phyloP scores from a whole-genome alignment of 2,113 vertebrate genomes.

The Ceuthmochares aereus region DNA sequence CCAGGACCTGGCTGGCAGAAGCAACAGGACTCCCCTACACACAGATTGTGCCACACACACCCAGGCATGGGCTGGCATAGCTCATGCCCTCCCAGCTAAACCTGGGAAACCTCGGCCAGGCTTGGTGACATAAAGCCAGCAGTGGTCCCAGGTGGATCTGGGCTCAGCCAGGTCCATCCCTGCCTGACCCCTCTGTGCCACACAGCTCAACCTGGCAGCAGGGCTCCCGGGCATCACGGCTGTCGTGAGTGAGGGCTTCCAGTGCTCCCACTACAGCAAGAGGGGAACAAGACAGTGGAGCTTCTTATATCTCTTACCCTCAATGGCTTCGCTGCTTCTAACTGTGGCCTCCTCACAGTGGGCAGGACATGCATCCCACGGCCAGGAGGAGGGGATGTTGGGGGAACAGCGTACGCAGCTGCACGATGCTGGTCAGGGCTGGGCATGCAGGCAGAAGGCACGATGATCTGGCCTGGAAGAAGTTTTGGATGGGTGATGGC shows the following conservation, averaged over 20 bases:
- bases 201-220: neutral
- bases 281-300: neutral
- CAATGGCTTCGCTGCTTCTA: neutral
- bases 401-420: neutral
- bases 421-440: neutral
- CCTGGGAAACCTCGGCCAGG: no score
- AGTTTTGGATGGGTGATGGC: neutral
- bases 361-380: neutral
- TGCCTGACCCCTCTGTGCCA: no score
- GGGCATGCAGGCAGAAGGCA: neutral
- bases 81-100: no score
- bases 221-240: neutral
- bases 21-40: no score
- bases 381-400: fast-evolving
- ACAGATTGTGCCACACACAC: no score
- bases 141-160: no score
- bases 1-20: no score
- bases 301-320: neutral
- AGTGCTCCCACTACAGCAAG: neutral
- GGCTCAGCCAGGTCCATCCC: no score
- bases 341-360: fast-evolving
- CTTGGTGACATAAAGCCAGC: no score
- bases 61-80: no score
- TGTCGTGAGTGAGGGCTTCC: neutral
- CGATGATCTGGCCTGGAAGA: neutral